Conservation (phyloP, 2,888 invertebrate genomes). For the Ornithoptera alexandrae region DNA sequence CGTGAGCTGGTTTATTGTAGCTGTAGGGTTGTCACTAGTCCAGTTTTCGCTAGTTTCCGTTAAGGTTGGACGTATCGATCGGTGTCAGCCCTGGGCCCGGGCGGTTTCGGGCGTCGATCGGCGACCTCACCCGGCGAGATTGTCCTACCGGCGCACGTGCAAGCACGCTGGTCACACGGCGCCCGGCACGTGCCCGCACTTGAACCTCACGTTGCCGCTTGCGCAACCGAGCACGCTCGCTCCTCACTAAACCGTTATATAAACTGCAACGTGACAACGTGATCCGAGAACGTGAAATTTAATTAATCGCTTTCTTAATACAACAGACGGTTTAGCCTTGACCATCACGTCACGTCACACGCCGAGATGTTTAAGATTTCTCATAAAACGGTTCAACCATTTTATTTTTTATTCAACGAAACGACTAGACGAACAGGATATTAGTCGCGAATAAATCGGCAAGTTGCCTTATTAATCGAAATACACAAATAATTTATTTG, state of each 20-base stretch:
- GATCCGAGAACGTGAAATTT: conserved; percentile 64
- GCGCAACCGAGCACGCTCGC: conserved; percentile 68
- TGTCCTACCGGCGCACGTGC: conserved; percentile 56
- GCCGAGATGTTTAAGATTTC: background rate
- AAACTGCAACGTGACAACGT: conserved; percentile 77
- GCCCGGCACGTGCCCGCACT: conserved; percentile 63
- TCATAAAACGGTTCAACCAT: background rate
- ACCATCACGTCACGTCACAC: conserved; percentile 32
- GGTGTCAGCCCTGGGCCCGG: conserved; percentile 11
- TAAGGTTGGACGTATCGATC: background rate
- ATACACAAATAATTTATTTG: no score
- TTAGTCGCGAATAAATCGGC: no score
- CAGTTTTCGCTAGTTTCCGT: background rate
- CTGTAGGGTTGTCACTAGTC: background rate
- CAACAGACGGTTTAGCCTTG: conserved; percentile 38
- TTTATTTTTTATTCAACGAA: background rate
- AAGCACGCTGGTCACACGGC: conserved; percentile 64
- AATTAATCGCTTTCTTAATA: conserved; percentile 51
- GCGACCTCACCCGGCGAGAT: conserved; percentile 51
- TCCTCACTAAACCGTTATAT: conserved; percentile 68
- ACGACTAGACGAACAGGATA: background rate
- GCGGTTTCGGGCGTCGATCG: conserved; percentile 34
- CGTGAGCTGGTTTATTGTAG: background rate
- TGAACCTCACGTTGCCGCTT: conserved; percentile 74
- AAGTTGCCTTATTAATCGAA: no score